Conservation (phyloP, 2,113 vertebrate species). For the Oncorhynchus gorbuscha region DNA sequence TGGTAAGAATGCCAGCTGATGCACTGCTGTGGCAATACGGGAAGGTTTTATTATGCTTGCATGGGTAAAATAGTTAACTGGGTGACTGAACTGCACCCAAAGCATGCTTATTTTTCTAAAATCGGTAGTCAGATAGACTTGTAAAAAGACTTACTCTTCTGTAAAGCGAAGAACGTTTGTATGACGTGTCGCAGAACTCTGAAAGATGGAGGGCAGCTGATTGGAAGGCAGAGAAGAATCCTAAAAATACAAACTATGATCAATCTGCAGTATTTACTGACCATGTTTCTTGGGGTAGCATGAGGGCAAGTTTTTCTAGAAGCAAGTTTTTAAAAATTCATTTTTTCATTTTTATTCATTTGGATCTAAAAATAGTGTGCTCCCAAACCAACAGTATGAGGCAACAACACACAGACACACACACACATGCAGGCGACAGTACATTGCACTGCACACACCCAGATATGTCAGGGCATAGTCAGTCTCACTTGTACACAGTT, state of each 20-base stretch:
- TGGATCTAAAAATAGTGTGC: conserved; percentile 42
- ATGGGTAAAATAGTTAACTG: conserved; percentile 81
- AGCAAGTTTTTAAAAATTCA: conserved; percentile 53
- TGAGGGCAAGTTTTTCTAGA: conserved; percentile 53
- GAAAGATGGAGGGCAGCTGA: conserved; percentile 54
- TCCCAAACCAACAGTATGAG: conserved; percentile 54
- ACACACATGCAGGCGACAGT: conserved; percentile 44
- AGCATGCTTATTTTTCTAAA: conserved; percentile 84
- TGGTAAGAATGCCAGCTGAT: conserved; percentile 66
- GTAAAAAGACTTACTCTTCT: conserved; percentile 72
- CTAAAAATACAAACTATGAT: conserved; percentile 45
- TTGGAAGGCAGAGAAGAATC: conserved; percentile 42
- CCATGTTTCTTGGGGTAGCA: conserved; percentile 59
- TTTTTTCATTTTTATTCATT: conserved; percentile 16
- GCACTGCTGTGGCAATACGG: conserved; percentile 63
- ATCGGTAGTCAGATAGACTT: conserved; percentile 76
- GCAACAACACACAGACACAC: conserved; percentile 28
- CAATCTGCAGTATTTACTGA: conserved; percentile 51
- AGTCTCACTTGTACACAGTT: conserved; percentile 53
- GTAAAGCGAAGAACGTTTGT: conserved; percentile 63
- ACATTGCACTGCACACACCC: conserved; percentile 55
- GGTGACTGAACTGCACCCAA: conserved; percentile 74
- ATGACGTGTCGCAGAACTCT: conserved; percentile 64
- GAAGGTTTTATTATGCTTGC: conserved; percentile 79
- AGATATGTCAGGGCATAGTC: conserved; percentile 53